Conservation (phyloP, 2,113 vertebrate species). For the Ranitomeya imitator region DNA sequence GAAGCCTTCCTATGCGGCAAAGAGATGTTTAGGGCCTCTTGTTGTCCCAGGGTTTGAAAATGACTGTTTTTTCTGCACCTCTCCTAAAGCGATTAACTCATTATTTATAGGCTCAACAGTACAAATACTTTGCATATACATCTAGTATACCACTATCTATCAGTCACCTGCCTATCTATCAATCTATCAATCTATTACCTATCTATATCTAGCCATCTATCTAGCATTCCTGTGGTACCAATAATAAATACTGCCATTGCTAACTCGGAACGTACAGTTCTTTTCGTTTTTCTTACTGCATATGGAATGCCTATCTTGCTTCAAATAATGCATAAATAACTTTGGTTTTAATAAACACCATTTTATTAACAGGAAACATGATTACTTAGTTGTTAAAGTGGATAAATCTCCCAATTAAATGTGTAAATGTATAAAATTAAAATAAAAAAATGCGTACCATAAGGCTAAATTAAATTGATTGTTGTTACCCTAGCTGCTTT, state of each 20-base stretch:
- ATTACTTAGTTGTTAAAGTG: slow-evolving; percentile 21
- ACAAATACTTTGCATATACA: no score
- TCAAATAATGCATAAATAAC: slow-evolving; percentile 2
- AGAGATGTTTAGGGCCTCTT: no score
- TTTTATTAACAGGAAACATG: slow-evolving; percentile 7
- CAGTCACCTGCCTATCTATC: no score
- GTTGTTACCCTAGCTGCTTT: slow-evolving; percentile 31
- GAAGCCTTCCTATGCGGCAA: no score
- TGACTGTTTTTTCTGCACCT: no score
- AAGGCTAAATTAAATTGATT: slow-evolving; percentile 42
- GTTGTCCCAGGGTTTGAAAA: no score
- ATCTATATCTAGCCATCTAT: neutral
- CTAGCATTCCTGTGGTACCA: neutral
- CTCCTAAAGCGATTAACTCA: no score
- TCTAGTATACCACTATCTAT: no score
- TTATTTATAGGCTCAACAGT: no score
- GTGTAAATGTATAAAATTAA: slow-evolving; percentile 30
- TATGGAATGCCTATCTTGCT: neutral
- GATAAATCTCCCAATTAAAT: slow-evolving; percentile 44
- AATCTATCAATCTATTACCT: no score
- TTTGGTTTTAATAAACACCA: slow-evolving; percentile 11
- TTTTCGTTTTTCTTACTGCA: neutral
- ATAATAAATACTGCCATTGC: neutral
- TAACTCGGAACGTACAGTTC: neutral
- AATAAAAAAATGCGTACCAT: slow-evolving; percentile 16